These are phyloP conservation scores for Aelia acuminata DNA, from an alignment of 2,888 invertebrate genomes.

Conservation along the genomic window DNA sequence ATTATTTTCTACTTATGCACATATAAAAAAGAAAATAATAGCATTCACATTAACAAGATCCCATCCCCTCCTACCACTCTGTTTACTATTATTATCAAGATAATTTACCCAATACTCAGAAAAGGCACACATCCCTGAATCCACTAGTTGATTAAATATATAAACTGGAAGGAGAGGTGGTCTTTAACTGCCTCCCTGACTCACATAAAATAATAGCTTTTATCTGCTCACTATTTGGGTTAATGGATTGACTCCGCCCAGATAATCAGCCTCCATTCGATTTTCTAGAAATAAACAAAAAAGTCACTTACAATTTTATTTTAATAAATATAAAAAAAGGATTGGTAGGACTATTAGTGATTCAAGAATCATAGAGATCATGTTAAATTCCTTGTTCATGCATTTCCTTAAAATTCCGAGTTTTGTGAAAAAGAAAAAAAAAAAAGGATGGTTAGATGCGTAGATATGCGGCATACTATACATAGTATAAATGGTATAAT, in stretches of 20 bases:
- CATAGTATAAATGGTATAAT: no score
- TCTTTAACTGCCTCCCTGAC: neutral
- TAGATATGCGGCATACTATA: no score
- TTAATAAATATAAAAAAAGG: neutral
- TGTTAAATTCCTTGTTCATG: no score
- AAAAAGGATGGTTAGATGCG: no score
- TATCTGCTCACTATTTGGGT: conserved; percentile 4
- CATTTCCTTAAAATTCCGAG: no score
- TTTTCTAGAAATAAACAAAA: neutral
- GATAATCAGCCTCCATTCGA: neutral
- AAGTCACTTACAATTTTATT: neutral
- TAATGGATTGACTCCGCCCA: neutral
- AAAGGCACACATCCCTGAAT: neutral
- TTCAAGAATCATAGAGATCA: no score
- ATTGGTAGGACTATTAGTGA: neutral
- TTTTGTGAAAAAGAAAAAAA: no score
- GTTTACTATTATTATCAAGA: neutral
- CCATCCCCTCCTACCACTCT: neutral
- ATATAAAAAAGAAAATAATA: no score
- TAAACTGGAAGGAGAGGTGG: neutral
- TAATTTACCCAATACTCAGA: neutral
- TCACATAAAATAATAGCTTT: neutral
- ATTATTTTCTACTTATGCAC: no score
- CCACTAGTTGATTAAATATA: conserved; percentile 5
- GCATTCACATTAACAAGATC: no score